phyloP scores from a whole-genome alignment of 2,888 invertebrate species.

The Cinara cedri region DNA sequence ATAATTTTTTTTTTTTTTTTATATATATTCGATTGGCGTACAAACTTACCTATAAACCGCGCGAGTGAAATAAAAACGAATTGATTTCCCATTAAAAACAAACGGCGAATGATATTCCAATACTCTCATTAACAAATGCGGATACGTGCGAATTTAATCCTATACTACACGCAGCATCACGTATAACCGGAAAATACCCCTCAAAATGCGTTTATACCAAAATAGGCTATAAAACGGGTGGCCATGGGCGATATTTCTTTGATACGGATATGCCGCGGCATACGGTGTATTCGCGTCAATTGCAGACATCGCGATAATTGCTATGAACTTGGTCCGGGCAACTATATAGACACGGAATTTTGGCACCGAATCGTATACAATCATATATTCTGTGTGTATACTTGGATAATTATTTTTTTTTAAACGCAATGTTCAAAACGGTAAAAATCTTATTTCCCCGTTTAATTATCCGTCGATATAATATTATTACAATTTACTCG shows the following conservation, averaged over 20 bases:
- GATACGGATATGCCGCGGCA: not conserved
- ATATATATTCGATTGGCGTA: not conserved
- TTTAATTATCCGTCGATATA: too few relatives aligned
- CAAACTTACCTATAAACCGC: not conserved
- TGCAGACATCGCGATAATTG: conserved; percentile 6
- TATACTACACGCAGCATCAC: not conserved
- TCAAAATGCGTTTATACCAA: not conserved
- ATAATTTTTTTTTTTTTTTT: too few relatives aligned
- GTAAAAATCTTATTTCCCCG: too few relatives aligned
- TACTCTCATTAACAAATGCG: conserved; percentile 4
- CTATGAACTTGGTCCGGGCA: not conserved
- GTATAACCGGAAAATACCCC: not conserved
- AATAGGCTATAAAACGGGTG: conserved; percentile 12
- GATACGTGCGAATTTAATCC: conserved; percentile 20
- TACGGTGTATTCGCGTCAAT: not conserved
- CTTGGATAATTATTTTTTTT: too few relatives aligned
- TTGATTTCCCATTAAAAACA: conserved; percentile 34
- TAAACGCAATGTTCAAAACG: too few relatives aligned
- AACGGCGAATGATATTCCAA: conserved; percentile 10
- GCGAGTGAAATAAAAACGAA: not conserved
- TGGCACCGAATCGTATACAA: too few relatives aligned
- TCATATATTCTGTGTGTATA: too few relatives aligned
- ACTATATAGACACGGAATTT: too few relatives aligned
- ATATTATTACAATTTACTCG: too few relatives aligned
- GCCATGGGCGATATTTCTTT: conserved; percentile 32